These are phyloP conservation scores for Crotalus helleri DNA, from an alignment of 2,113 vertebrate genomes.

Conservation along the genomic window DNA sequence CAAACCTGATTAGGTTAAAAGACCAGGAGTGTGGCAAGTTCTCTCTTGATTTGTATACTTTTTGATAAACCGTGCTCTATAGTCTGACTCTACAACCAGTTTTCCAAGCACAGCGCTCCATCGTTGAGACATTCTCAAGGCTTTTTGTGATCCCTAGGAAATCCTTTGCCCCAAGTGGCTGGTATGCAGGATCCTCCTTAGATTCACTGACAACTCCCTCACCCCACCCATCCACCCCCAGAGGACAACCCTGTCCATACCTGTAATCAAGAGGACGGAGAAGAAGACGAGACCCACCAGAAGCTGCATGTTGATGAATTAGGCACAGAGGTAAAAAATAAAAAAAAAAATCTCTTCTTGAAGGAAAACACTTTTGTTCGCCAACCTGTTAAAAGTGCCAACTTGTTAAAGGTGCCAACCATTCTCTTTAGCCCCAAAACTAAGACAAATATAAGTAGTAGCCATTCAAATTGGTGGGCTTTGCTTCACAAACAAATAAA, in stretches of 20 bases:
- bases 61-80: neutral
- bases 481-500: neutral
- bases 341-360: neutral
- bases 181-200: neutral
- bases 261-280: neutral
- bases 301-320: neutral
- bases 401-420: neutral
- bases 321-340: neutral
- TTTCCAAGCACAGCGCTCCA: neutral
- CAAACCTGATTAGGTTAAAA: neutral
- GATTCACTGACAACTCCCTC: neutral
- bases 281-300: neutral
- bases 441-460: neutral
- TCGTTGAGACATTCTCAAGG: too few species aligned
- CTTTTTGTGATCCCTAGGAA: neutral
- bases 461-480: neutral
- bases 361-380: neutral
- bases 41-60: neutral
- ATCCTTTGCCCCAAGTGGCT: neutral
- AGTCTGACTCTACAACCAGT: too few species aligned
- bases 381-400: neutral
- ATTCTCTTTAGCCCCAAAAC: neutral
- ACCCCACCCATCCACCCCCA: rapidly evolving
- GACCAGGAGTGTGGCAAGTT: neutral
- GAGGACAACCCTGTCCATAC: neutral